Evolutionary conservation across 2,888 invertebrate genomes (phyloP), one percentile per base, ranked within the genome.

Genomic region (Bugula neritina): DNA sequence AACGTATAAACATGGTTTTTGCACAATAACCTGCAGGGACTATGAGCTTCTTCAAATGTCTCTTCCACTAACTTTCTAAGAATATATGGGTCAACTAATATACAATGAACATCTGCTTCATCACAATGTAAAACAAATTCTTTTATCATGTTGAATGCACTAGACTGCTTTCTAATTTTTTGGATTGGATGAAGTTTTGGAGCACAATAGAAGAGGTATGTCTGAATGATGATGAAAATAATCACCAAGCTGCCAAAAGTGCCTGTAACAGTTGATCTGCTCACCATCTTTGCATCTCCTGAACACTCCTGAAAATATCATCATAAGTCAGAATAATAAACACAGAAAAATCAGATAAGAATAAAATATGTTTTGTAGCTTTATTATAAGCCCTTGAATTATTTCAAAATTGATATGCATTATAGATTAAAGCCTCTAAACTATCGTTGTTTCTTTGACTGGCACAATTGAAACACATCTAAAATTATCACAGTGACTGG

Each of bases 1-100:
- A 70, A 70, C 29, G 70, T 70, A 25, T 70, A 70, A 5, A 29
- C 21, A 13, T 31, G 35, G 25, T 70, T 70, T 25, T 25, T 17
- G 52, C 70, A 70, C 5, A 70, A 31, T 2, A 29, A 23, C 10
- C 35, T 25, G 52, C 70, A 70, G 5, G 13, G 23, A n/a, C 27
- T 27, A 5, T 31, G 13, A 31, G 13, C 63, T 31, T 63, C 27
- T 5, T 5, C 31, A 43, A 43, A 43, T 31, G 63, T 27, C 10
- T 27, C 34, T 10, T 63, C 17, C 2, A 31, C 31, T 34, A 63
- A 63, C 5, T 25, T 31, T 27, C 31, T 63, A 5, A 63, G 31
- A 13, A 34, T 31, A 5, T 25, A 17, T 2, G 17, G 63, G 31
- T 63, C 63, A 63, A 63, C 31, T 31, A 63, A n/a, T 31, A 63